Conservation (phyloP, 1,140 invertebrate genomes). For the Sitodiplosis mosellana region DNA sequence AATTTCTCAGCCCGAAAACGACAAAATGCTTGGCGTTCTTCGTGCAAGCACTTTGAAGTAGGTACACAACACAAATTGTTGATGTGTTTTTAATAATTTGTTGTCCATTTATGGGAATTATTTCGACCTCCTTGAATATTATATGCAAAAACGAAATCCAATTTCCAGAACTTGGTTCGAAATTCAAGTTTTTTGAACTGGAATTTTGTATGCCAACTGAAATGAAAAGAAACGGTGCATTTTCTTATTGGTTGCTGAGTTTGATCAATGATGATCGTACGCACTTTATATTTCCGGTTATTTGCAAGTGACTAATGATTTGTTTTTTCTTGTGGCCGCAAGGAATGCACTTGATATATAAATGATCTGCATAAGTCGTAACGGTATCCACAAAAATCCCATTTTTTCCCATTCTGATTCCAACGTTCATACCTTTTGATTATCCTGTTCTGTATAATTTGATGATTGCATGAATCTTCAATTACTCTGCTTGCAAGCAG, state of each 20-base stretch:
- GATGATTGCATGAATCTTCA: not conserved
- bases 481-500: not conserved
- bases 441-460: not conserved
- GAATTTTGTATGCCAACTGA: too few species aligned
- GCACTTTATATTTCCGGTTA: not conserved
- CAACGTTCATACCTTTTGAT: not conserved
- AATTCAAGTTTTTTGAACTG: too few species aligned
- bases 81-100: not conserved
- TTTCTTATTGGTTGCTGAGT: not conserved
- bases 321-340: not conserved
- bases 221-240: too few species aligned
- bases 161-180: not conserved
- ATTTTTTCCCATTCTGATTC: not conserved
- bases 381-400: not conserved
- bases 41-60: not conserved
- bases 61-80: not conserved
- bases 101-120: not conserved
- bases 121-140: not conserved
- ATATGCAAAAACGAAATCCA: not conserved
- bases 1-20: not conserved
- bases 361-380: not conserved
- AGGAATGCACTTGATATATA: not conserved
- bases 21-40: not conserved
- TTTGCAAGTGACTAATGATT: not conserved
- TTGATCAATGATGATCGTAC: not conserved